Evolutionary conservation across 2,113 vertebrate species (phyloP), one percentile per base, ranked within the genome.

Genomic region (Brachirus orientalis): DNA sequence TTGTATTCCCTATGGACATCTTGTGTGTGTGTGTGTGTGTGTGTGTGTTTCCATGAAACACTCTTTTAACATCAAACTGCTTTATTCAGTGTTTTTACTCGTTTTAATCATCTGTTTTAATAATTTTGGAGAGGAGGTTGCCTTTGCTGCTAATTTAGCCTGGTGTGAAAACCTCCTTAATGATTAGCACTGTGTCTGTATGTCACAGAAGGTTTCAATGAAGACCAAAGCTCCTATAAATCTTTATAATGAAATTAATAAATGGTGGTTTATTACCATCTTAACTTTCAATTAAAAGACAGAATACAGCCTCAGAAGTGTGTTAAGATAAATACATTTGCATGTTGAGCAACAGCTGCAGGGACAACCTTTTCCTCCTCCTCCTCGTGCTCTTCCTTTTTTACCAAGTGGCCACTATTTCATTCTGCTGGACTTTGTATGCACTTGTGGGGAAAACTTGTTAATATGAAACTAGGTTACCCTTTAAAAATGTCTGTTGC

Each of bases 391-490:
- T n/a, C n/a, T 1, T 3, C 41, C 41, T 17, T 7, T 17, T 8
- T 47, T n/a, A 47, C 45, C 45, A 18, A 17, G 8, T 18, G n/a
- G 45, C 17, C 10, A 8, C 45, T 47, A 18, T 47, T 19, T n/a
- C 22, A 28, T 28, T 28, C 22, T 28, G 22, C 22, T 28, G 22
- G 22, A 28, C 22, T 28, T 28, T 28, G 22, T 47, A 18, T 18
- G 45, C n/a, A 18, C 45, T 10, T 4, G n/a, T 47, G 22, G 45
- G 45, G 18, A 47, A 47, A 19, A n/a, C 17, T 10, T 18, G n/a
- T 40, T 53, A 19, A 54, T 7, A n/a, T 46, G 12, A 28, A 65
- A 38, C 28, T 37, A 51, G 45, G 45, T 64, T 37, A 43, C 10
- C n/a, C 1, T n/a, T 55, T 22, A 63, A 57, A 22, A 18, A 18